Base-by-base conservation (phyloP, 1,140 invertebrate species). In the Drosophila insularis region DNA sequence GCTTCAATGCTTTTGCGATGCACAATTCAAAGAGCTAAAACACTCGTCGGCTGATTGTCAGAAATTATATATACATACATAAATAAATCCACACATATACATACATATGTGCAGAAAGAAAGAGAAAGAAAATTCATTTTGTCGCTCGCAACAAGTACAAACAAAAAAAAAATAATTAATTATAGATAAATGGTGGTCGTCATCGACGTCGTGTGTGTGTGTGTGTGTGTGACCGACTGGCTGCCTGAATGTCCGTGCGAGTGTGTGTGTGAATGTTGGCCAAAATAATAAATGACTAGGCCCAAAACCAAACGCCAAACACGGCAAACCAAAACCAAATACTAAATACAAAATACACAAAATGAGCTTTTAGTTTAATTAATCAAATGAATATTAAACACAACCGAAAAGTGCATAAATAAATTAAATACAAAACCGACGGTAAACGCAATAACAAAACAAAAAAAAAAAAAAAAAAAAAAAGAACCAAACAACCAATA, bases 311-410 rank as follows among this genome's bases (percentile, higher is more conserved):
- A 58, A 50, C 19, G 43, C 17, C 43, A 50, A 37, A 37, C 19
- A 50, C 43, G 43, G 43, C 43, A 50, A 50, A 3, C 43, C 43
- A 50, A 50, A 50, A 50, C 43, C 43, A 50, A 50, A 50, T 21
- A 50, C 43, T 50, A 50, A 50, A 50, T 50, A 50, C 43, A 50
- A 50, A 50, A 50, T 50, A 50, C 10, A 74, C 62, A 82, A 87
- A 87, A 89, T 89, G 84, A 89, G 84, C 84, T 89, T 89, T 89
- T 89, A 89, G 84, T 89, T 89, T 89, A 89, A 89, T 89, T 89
- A 89, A 89, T 89, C 73, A 84, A 75, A 75, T 75, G 73, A 75
- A 75, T 75, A 75, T 69, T 75, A 75, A 75, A 75, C 64, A 75
- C 58, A 66, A 66, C 23, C 32, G 40, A 70, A 63, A 74, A 63